Evolutionary conservation across 1,140 invertebrate genomes (phyloP), one percentile per base, ranked within the genome.

Genomic region (Oreohelix idahoensis): DNA sequence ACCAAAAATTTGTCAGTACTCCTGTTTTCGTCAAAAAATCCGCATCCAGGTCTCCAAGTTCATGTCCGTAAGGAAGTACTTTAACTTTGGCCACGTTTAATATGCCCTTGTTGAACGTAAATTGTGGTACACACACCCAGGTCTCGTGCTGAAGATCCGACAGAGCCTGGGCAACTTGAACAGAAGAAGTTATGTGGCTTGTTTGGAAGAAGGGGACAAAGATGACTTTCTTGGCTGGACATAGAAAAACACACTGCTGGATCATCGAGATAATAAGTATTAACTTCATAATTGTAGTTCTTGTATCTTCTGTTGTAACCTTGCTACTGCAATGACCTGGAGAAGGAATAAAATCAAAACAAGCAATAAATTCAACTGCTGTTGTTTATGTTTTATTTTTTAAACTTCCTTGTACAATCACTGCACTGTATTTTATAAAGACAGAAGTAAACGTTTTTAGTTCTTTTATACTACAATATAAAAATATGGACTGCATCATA

Each of bases 171-270:
- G 51, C 78, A 0, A 70, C 63, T 38, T 81, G 73, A 32, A 36
- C 38, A 51, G 63, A 79, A 51, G 58, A 69, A 15, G 42, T 32
- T n/a, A 51, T 76, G 73, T 84, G 70, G 42, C 71, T 84, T 38
- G 45, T 15, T 66, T 42, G 73, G 2, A 77, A 77, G 23, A 74
- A 42, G 8, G 83, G 83, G 17, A 84, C 45, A 17, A 84, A 69
- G 45, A 84, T 29, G 5, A 84, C 70, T 26, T 26, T 49, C 70
- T 84, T 84, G 66, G 71, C 36, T 32, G n/a, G 2, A 23, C 63
- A 66, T 66, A 32, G 5, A 32, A 32, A 29, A 11, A 66, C 20
- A 32, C 71, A 39, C 8, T 74, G 35, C 45, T 29, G 45, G 11
- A 39, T 2, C 1, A 74, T 42, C 36, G 39, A 10, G 23, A 74